Evolutionary conservation across 64 coral and sea anemone species (phyloP), one percentile per base, ranked within the genome.

Genomic region (Pachyseris speciosa): DNA sequence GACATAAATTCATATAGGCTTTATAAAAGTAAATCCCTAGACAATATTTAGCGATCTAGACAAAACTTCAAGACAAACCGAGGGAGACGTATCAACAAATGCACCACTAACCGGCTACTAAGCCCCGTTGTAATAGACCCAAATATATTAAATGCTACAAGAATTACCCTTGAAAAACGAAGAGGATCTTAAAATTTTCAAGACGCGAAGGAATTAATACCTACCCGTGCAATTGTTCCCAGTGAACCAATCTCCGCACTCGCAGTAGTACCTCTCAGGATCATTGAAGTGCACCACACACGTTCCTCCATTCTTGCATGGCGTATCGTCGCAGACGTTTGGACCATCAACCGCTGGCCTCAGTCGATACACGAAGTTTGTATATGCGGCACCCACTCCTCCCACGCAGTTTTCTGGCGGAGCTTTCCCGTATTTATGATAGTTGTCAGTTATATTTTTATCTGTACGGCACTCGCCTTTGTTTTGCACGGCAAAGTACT

Each of bases 401-500:
- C 73, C 73, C 73, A 50, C 42, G 26, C 73, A 76, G 25, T 76
- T 50, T 31, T 76, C 44, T 50, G 73, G n/a, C 12, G 26, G 45
- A 24, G 73, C 73, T 4, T 50, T n/a, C 17, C 73, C 73, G 44
- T 76, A 33, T 27, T 1, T 45, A 25, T 76, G 13, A 27, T 76
- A 76, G 41, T 50, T 76, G 3, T 49, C 15, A 31, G 24, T 41
- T 30, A 52, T 52, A 31, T 50, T 51, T 50, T 1, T 3, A 50
- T 52, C 73, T 12, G 73, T 76, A 10, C 15, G 19, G 30, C 73
- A 76, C 0, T 49, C 44, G 16, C 43, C 73, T 16, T 17, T 30
- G 44, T 76, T 17, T 27, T 76, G 73, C 13, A 76, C 73, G 4
- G 73, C 73, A 50, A 76, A 76, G 73, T 76, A 76, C 31, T 76